A percentile compares a stretch with the other conserved stretches of the same genome.
These are phyloP conservation scores for Chirona hameri DNA, from an alignment of 2,888 invertebrate species.

Conservation along the genomic window DNA sequence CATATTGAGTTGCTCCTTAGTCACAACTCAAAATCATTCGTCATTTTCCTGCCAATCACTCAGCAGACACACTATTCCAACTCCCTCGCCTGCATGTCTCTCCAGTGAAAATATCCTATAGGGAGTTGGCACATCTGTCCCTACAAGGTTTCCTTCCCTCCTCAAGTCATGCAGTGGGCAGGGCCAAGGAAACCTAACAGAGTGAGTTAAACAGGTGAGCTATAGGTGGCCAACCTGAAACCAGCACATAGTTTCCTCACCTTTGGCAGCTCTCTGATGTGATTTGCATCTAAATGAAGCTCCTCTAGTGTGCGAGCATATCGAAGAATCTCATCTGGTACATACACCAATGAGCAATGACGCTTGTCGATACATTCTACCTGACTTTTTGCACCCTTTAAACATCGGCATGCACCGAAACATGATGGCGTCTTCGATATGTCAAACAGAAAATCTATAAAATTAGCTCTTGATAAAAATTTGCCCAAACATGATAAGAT, in stretches of 20 bases:
- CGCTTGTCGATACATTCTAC: slow-evolving; percentile 99
- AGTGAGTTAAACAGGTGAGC: too few relatives aligned
- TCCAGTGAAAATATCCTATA: too few relatives aligned
- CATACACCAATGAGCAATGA: slow-evolving; percentile 93
- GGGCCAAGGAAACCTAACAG: too few relatives aligned
- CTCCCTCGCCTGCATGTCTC: too few relatives aligned
- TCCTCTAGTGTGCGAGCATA: slow-evolving; percentile 97
- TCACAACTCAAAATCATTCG: too few relatives aligned
- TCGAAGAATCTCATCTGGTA: slow-evolving; percentile 96
- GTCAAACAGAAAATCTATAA: background rate
- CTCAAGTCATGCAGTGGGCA: too few relatives aligned
- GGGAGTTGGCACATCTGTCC: too few relatives aligned
- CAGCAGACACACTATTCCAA: too few relatives aligned
- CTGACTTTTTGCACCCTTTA: slow-evolving; percentile 97
- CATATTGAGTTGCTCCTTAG: too few relatives aligned
- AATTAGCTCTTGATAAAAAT: background rate
- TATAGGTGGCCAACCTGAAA: too few relatives aligned
- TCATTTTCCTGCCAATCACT: too few relatives aligned
- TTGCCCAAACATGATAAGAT: background rate
- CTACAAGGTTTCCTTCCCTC: too few relatives aligned
- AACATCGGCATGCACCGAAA: slow-evolving; percentile 96
- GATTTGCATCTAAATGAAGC: slow-evolving; percentile 95
- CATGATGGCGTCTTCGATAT: slow-evolving; percentile 54
- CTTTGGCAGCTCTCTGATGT: slow-evolving; percentile 96
- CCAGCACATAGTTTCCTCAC: slow-evolving; percentile 53